Evolutionary conservation across 2,113 vertebrate genomes (phyloP), one percentile per base, ranked within the genome.

Genomic region (Charina bottae): DNA sequence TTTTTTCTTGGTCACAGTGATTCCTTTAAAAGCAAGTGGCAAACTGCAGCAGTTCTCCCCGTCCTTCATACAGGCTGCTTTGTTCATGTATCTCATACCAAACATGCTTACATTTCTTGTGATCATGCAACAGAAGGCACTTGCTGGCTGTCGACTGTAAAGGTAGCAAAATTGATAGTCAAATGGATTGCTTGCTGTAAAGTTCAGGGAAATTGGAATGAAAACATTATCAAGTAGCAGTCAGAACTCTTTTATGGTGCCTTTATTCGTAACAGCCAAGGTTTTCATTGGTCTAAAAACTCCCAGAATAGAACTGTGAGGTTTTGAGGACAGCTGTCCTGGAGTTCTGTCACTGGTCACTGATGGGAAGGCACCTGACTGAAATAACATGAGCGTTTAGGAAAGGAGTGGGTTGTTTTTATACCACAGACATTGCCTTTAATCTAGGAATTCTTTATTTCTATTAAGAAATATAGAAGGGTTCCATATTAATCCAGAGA

Each of bases 211-310:
- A 58, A 90, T 24, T 28, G 33, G 68, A 37, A 78, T 37, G 33
- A n/a, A 28, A 49, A 33, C 83, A 90, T 72, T 6, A 4, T 28
- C 5, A 26, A 90, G 60, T 0, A 17, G 26, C 46, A 23, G 19
- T 21, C 28, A 93, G 68, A 87, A 26, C 62, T 37, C 78, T 89
- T 28, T 58, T 54, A 24, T 62, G 6, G 53, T 88, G 78, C 17
- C 54, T 92, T 88, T 93, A 56, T 91, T 92, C 93, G 84, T 91
- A 72, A 21, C 68, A 90, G 88, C 24, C 0, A 94, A 85, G 88
- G 92, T 93, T 95, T 94, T 89, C 64, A 85, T 89, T 86, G 88
- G 94, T 92, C 93, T 42, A 78, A 42, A 78, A 78, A 68, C 85
- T 94, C 90, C 72, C 68, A 90, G 0, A 0, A 0, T 42, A 89